phyloP scores from a whole-genome alignment of 2,113 vertebrate species.

The Merops nubicus region DNA sequence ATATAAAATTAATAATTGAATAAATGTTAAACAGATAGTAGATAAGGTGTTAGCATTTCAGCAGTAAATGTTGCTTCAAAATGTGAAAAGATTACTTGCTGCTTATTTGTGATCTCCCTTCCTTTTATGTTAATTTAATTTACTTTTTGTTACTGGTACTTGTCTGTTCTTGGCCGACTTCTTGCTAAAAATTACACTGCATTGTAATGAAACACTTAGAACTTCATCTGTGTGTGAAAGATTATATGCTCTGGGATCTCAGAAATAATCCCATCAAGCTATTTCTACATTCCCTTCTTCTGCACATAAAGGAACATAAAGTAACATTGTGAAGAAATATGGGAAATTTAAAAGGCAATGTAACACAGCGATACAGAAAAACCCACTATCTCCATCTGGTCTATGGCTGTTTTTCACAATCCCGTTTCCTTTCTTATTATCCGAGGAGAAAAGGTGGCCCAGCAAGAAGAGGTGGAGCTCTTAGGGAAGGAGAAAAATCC shows the following conservation, averaged over 20 bases:
- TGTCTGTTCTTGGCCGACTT: not conserved
- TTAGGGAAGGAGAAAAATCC: not conserved
- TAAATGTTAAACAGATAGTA: not conserved
- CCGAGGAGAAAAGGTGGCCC: not conserved
- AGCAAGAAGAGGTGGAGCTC: not conserved
- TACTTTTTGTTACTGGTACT: not conserved
- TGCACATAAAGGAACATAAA: not conserved
- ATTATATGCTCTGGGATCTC: not conserved
- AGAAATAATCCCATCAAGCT: not conserved
- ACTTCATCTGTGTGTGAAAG: not conserved
- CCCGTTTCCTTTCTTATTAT: not conserved
- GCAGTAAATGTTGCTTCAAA: not conserved
- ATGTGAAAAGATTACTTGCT: not conserved
- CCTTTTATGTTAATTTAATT: conserved; percentile 32
- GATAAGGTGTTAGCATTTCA: not conserved
- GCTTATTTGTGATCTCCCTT: not conserved
- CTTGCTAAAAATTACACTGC: not conserved
- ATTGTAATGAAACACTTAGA: conserved; percentile 19
- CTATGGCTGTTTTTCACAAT: not conserved
- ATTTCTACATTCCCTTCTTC: not conserved
- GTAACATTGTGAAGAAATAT: not conserved
- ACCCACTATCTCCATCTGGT: not conserved
- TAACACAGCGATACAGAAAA: not conserved
- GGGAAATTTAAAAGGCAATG: not conserved
- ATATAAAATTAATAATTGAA: not conserved